Percentiles rank a stretch among this genome's conserved stretches.
Conservation (phyloP, 2,113 vertebrate genomes). For the Epinephelus moara region DNA sequence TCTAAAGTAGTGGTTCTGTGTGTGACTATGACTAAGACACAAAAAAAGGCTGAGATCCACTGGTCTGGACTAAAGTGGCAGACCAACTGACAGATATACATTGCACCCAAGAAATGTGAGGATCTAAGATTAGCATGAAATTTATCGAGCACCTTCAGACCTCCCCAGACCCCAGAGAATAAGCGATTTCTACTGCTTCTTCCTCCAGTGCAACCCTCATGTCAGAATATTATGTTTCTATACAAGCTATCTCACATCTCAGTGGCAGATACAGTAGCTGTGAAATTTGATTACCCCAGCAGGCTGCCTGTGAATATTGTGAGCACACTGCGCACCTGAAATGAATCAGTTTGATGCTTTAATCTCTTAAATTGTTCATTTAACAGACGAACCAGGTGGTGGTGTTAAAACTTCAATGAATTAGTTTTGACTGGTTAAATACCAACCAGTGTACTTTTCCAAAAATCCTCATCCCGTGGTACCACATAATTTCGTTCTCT, state of each 20-base stretch:
- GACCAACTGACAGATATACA: neutral
- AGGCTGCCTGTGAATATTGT: neutral
- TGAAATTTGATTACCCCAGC: slow-evolving; percentile 3
- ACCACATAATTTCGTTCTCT: neutral
- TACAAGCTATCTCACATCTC: neutral
- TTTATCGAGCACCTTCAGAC: neutral
- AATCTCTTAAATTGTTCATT: slow-evolving; percentile 5
- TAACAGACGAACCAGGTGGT: slow-evolving; percentile 9
- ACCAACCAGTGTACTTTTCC: neutral
- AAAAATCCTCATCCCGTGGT: neutral
- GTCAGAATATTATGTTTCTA: neutral
- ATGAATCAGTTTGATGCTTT: neutral
- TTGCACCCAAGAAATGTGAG: neutral
- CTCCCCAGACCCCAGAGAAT: neutral
- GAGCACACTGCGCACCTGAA: neutral
- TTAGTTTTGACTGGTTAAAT: slow-evolving; percentile 8
- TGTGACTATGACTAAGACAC: too few species aligned
- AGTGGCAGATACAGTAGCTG: neutral
- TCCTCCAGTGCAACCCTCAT: too few species aligned
- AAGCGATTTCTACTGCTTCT: neutral
- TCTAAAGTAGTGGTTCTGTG: too few species aligned
- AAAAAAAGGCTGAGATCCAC: too few species aligned
- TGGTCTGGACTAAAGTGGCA: neutral
- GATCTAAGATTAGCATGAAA: neutral
- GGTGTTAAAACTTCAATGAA: neutral